phyloP scores from a whole-genome alignment of 2,797 vertebrate genomes.

The Anisognathus igniventris region DNA sequence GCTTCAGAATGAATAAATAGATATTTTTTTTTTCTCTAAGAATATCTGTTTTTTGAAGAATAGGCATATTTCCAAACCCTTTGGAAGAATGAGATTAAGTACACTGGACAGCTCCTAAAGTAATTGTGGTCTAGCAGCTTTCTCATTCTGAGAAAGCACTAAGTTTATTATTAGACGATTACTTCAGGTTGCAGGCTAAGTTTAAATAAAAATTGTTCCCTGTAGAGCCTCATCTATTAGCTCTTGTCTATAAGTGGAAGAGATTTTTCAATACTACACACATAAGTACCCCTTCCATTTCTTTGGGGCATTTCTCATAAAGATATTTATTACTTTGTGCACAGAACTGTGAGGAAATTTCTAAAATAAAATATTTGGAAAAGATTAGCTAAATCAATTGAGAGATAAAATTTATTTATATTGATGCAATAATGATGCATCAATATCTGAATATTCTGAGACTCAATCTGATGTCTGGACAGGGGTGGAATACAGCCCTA shows the following conservation, averaged over 20 bases:
- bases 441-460: background rate
- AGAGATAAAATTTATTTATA: background rate
- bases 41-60: background rate
- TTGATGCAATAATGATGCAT: background rate
- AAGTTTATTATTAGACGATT: background rate
- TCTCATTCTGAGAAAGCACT: background rate
- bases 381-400: background rate
- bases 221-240: background rate
- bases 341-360: background rate
- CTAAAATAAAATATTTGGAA: background rate
- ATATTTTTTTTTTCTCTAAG: background rate
- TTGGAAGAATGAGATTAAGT: background rate
- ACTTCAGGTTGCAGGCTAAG: background rate
- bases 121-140: background rate
- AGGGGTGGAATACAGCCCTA: background rate
- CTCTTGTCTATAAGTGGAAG: background rate
- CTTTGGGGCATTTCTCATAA: background rate
- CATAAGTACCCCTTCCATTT: background rate
- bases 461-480: background rate
- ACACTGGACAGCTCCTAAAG: background rate
- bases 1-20: background rate
- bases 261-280: background rate
- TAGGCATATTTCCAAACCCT: background rate
- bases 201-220: background rate
- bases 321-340: background rate